A percentile compares a stretch with the other conserved stretches of the same genome.
Conservation (phyloP, 2,888 invertebrate genomes). For the Trisateles emortualis region DNA sequence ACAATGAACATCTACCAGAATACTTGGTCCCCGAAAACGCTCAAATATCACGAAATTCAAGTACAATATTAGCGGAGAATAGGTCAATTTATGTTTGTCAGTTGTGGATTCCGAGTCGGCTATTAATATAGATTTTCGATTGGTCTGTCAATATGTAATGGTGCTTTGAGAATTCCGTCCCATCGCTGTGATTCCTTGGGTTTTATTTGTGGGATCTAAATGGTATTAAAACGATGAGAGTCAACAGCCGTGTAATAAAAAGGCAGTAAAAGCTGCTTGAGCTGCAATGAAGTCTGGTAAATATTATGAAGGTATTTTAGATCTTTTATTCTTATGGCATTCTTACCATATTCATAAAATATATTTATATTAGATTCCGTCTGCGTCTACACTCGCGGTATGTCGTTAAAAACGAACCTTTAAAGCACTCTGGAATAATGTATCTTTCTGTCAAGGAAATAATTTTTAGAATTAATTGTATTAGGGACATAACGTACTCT, state of each 20-base stretch:
- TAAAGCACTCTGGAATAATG: no score
- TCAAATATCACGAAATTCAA: constrained; percentile 9
- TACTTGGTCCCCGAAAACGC: constrained; percentile 31
- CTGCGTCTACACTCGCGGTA: no score
- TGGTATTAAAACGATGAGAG: constrained; percentile 19
- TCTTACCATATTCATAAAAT: neutral
- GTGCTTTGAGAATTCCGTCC: constrained; percentile 50
- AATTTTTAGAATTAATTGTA: no score
- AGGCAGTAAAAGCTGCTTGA: neutral
- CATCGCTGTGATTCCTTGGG: constrained; percentile 28
- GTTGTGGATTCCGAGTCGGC: constrained; percentile 55
- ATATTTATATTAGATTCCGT: no score
- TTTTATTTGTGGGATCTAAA: constrained; percentile 28
- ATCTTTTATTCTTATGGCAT: neutral
- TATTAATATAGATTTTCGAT: constrained; percentile 71
- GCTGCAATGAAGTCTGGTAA: neutral
- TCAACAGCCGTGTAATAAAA: constrained; percentile 6
- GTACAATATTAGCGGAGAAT: constrained; percentile 8
- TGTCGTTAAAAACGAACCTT: no score
- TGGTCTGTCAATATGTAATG: constrained; percentile 60
- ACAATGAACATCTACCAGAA: constrained; percentile 47
- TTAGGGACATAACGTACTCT: no score
- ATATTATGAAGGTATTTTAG: neutral
- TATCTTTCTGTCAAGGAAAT: no score
- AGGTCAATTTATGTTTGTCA: constrained; percentile 48